These are phyloP conservation scores for Nymphalis c-album DNA, from an alignment of 2,888 invertebrate species.

Conservation along the genomic window DNA sequence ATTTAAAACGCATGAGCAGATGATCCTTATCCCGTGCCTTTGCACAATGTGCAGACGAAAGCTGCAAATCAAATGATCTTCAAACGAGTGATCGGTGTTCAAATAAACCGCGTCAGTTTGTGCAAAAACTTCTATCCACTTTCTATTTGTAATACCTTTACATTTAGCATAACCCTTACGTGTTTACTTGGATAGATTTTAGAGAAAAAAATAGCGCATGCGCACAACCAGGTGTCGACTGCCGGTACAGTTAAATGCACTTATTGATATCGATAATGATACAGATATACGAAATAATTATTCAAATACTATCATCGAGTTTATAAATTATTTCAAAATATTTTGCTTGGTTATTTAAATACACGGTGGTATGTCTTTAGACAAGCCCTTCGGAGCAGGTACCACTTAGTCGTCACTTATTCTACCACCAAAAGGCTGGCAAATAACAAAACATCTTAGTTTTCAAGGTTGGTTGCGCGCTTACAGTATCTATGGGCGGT, in stretches of 20 bases:
- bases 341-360: too few relatives aligned
- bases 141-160: conserved; percentile 58
- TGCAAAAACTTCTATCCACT: conserved; percentile 46
- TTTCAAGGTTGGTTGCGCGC: too few relatives aligned
- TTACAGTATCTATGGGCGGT: too few relatives aligned
- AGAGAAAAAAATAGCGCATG: conserved; percentile 48
- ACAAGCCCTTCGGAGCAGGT: too few relatives aligned
- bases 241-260: neutral
- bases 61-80: conserved; percentile 28
- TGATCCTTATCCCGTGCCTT: conserved; percentile 18
- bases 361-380: too few relatives aligned
- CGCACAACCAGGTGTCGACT: conserved; percentile 56
- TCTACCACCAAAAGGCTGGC: too few relatives aligned
- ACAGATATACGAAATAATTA: neutral
- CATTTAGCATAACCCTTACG: conserved; percentile 57
- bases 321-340: too few relatives aligned
- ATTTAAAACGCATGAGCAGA: conserved; percentile 3
- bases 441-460: too few relatives aligned
- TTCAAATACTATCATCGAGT: neutral
- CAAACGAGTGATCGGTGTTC: conserved; percentile 43
- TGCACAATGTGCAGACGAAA: conserved; percentile 23
- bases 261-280: neutral
- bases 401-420: too few relatives aligned
- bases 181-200: conserved; percentile 44
- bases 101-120: conserved; percentile 49